Conservation (phyloP, 2,888 invertebrate species). For the Amblyjoppa proteus region DNA sequence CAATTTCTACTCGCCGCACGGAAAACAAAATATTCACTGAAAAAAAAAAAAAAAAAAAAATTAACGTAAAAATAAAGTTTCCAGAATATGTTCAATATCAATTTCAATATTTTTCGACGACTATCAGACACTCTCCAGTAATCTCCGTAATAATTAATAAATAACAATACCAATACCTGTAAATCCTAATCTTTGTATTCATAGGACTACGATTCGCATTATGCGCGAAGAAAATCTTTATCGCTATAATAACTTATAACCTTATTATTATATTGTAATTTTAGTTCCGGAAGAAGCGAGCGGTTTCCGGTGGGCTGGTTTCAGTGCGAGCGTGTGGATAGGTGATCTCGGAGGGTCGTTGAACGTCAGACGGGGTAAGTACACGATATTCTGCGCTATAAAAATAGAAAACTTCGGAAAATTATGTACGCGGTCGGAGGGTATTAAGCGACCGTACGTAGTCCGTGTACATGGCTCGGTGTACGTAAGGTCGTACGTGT, state of each 20-base stretch:
- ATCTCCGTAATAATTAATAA: too few relatives aligned
- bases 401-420: constrained; percentile 47
- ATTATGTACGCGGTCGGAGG: constrained; percentile 36
- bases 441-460: constrained; percentile 31
- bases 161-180: too few relatives aligned
- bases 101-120: background rate
- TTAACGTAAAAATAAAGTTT: background rate
- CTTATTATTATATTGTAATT: constrained; percentile 5
- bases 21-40: background rate
- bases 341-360: background rate
- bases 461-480: background rate
- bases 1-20: background rate
- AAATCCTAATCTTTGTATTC: too few relatives aligned
- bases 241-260: background rate
- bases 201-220: too few relatives aligned
- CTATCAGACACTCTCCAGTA: too few relatives aligned
- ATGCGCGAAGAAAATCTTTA: background rate
- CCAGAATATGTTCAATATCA: background rate
- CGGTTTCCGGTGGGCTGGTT: constrained; percentile 3
- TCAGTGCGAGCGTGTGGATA: background rate
- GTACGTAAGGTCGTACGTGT: background rate
- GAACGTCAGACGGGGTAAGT: background rate
- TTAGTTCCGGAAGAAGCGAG: background rate
- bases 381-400: constrained; percentile 7
- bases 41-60: background rate